These are phyloP conservation scores for Agrotis ipsilon DNA, from an alignment of 2,888 invertebrate species.

Conservation along the genomic window DNA sequence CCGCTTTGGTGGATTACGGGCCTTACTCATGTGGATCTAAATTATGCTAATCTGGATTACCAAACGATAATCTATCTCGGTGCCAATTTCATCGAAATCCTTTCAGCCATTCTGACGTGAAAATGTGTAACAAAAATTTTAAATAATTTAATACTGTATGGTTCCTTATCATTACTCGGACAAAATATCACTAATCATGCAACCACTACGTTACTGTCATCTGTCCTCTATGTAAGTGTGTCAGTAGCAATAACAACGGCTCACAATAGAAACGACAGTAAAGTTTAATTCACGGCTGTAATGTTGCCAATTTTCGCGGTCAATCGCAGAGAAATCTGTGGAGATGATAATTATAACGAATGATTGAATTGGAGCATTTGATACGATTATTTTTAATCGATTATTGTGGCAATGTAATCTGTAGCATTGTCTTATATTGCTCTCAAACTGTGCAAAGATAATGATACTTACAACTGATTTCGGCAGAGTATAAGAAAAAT, in stretches of 20 bases:
- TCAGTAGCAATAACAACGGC: slow-evolving; percentile 34
- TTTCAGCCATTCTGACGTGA: no score
- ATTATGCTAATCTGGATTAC: no score
- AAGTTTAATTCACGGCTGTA: slow-evolving; percentile 38
- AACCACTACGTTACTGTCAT: slow-evolving; percentile 16
- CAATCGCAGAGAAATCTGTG: slow-evolving; percentile 34
- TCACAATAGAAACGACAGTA: slow-evolving; percentile 36
- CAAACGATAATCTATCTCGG: no score
- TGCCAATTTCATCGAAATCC: no score
- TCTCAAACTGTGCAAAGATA: no score
- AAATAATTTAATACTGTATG: background rate
- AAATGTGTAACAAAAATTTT: no score
- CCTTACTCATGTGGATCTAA: no score
- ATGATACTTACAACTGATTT: no score
- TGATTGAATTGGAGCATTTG: slow-evolving; percentile 3
- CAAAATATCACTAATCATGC: slow-evolving; percentile 9
- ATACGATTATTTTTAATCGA: background rate
- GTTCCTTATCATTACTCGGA: background rate
- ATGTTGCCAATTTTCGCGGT: slow-evolving; percentile 16
- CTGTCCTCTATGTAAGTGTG: slow-evolving; percentile 37
- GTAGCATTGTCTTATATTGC: no score
- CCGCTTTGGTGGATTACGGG: no score
- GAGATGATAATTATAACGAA: slow-evolving; percentile 4
- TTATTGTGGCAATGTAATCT: background rate
- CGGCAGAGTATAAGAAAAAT: no score